Conservation (phyloP, 2,888 invertebrate species). For the Caenorhabditis becei region DNA sequence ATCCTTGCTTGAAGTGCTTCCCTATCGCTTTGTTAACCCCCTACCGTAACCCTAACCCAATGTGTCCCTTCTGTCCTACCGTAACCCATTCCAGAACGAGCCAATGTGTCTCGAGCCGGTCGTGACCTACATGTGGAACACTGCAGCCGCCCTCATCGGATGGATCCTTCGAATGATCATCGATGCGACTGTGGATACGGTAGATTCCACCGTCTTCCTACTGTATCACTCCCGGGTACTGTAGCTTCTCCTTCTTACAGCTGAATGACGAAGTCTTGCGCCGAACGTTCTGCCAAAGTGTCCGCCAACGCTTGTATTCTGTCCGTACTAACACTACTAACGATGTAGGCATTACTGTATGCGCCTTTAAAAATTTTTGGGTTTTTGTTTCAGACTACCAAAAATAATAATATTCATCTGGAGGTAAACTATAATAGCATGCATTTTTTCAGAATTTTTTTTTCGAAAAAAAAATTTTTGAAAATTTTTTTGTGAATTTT, state of each 20-base stretch:
- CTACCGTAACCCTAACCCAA: too few species aligned
- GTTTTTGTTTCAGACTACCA: neutral
- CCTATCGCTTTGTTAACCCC: too few species aligned
- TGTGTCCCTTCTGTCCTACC: too few species aligned
- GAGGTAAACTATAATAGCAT: neutral
- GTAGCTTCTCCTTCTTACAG: slow-evolving; percentile 8
- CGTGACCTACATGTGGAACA: slow-evolving; percentile 60
- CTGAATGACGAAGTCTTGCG: slow-evolving; percentile 52
- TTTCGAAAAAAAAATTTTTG: too few species aligned
- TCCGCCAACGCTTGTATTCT: slow-evolving; percentile 29
- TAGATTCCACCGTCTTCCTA: slow-evolving; percentile 35
- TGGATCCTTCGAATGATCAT: slow-evolving; percentile 70
- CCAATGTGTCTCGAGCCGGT: slow-evolving; percentile 62
- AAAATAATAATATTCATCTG: neutral
- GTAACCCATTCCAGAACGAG: slow-evolving; percentile 46
- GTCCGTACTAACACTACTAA: slow-evolving; percentile 25
- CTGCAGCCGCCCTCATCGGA: slow-evolving; percentile 65
- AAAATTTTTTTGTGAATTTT: too few species aligned
- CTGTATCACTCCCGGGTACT: slow-evolving; percentile 20
- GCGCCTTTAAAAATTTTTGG: neutral
- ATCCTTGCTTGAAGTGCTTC: neutral
- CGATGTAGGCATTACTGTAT: slow-evolving; percentile 24
- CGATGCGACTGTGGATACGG: slow-evolving; percentile 70
- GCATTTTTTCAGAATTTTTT: neutral
- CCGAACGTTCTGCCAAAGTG: slow-evolving; percentile 42